Evolutionary conservation across 2,797 vertebrate species (phyloP).

Genomic region (Bryconaethiops microstoma): DNA sequence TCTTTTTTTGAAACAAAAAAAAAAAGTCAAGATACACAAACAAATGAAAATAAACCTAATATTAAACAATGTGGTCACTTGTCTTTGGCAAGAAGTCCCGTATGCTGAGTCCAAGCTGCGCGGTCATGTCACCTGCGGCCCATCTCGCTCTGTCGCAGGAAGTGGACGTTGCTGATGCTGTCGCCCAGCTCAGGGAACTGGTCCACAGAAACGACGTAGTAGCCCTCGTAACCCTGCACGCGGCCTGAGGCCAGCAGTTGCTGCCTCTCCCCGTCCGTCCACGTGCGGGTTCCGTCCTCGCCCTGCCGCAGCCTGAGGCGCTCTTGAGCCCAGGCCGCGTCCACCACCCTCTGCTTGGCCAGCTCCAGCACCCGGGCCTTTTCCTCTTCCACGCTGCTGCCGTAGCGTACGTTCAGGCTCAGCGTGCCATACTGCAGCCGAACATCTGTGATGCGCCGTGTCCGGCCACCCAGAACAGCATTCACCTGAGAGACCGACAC

Average conservation of each 20-base stretch:
- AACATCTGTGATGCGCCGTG: conserved; percentile 96
- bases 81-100: conserved; percentile 99
- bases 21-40: conserved; percentile 73
- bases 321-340: conserved; percentile 89
- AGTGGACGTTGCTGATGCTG: conserved; percentile 96
- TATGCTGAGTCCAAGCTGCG: conserved; percentile 34
- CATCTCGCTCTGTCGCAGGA: conserved; percentile 99
- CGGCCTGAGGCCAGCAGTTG: conserved; percentile 90
- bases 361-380: conserved; percentile 89
- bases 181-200: conserved; percentile 98
- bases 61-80: conserved; percentile 83
- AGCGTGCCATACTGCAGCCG: conserved; percentile 86
- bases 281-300: conserved; percentile 92
- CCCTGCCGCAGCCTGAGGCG: conserved; percentile 94
- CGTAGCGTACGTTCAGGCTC: conserved; percentile 92
- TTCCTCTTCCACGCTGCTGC: conserved; percentile 92
- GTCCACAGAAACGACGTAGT: conserved; percentile 94
- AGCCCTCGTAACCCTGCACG: conserved; percentile 95
- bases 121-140: conserved; percentile 97
- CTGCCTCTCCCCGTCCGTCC: conserved; percentile 96
- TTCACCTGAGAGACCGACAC: conserved; percentile 97
- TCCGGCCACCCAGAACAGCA: conserved; percentile 89
- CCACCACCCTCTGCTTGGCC: conserved; percentile 88
- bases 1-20: conserved; percentile 59
- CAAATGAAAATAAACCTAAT: conserved; percentile 45